Evolutionary conservation across 2,888 invertebrate genomes (phyloP).

Genomic region (Clostera curtula): DNA sequence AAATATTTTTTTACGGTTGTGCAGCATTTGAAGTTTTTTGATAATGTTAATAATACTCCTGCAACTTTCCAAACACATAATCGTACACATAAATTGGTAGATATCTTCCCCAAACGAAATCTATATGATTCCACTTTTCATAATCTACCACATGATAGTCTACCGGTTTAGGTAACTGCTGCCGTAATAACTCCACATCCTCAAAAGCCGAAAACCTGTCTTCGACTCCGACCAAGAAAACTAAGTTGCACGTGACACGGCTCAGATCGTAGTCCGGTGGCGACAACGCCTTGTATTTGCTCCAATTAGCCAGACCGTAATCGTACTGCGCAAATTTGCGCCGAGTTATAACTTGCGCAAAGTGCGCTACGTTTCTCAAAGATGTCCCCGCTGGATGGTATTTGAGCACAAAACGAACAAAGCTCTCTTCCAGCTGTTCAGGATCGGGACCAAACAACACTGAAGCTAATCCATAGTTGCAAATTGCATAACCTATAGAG

Average conservation of each 20-base stretch:
- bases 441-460: constrained; percentile 11
- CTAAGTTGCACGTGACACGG: constrained; percentile 11
- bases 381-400: constrained; percentile 22
- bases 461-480: constrained; percentile 6
- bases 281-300: constrained; percentile 12
- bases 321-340: constrained; percentile 19
- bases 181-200: constrained; percentile 18
- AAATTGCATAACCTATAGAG: constrained; percentile 6
- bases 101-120: constrained; percentile 24
- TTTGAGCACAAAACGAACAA: constrained; percentile 8
- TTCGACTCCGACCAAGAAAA: constrained; percentile 20
- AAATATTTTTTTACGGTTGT: too few species aligned
- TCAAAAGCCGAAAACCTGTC: constrained; percentile 20
- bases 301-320: constrained; percentile 17
- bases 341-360: constrained; percentile 6
- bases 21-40: too few species aligned
- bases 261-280: constrained; percentile 18
- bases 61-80: constrained; percentile 16
- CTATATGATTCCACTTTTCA: constrained; percentile 21
- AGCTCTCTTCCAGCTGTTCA: constrained; percentile 14
- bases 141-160: constrained; percentile 15
- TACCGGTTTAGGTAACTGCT: constrained; percentile 22
- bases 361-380: constrained; percentile 12
- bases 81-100: constrained; percentile 20
- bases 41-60: constrained; percentile 5